Evolutionary conservation across 2,797 vertebrate species (phyloP), one percentile per base, ranked within the genome.

Genomic region (Sylvia borin): DNA sequence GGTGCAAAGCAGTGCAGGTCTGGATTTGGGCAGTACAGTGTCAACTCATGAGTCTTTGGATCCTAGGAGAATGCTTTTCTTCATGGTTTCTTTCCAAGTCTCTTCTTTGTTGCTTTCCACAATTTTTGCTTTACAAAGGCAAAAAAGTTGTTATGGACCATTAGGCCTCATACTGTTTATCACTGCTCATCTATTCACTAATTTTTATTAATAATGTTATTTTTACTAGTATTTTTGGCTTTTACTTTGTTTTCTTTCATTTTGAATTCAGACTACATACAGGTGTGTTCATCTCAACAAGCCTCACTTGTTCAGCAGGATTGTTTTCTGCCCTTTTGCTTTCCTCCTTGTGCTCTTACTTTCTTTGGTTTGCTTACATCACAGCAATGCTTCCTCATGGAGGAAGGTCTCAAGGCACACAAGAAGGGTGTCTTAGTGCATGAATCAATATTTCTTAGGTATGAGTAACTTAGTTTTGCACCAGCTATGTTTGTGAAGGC

Each of bases 261-360:
- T 55, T 88, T 86, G 8, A 83, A 71, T 71, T 67, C 13, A 60
- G 18, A 32, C 24, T 45, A 24, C 9, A 18, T 21, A 40, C 0
- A 4, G 11, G 2, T 36, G 6, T 58, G 13, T 24, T 19, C 12
- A 5, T 55, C 7, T 73, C 55, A 89, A 72, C 6, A 85, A 80
- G 7, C 3, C 7, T 7, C 2, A 24, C 0, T 13, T 2, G 0
- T 50, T 54, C 29, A 76, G 8, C 14, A 0, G 7, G 13, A 42
- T 51, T 70, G 5, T 70, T 73, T 82, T 68, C 18, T 58, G 5
- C 11, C 65, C 11, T 34, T 72, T 61, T 24, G 7, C 20, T 61
- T 75, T 61, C 10, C 24, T 74, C 5, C 19, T 66, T 71, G 40
- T 73, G 11, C 7, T 10, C 10, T 54, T 18, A 10, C 26, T 66